Evolutionary conservation across 1,140 invertebrate species (phyloP).

Genomic region (Aporrectodea caliginosa): DNA sequence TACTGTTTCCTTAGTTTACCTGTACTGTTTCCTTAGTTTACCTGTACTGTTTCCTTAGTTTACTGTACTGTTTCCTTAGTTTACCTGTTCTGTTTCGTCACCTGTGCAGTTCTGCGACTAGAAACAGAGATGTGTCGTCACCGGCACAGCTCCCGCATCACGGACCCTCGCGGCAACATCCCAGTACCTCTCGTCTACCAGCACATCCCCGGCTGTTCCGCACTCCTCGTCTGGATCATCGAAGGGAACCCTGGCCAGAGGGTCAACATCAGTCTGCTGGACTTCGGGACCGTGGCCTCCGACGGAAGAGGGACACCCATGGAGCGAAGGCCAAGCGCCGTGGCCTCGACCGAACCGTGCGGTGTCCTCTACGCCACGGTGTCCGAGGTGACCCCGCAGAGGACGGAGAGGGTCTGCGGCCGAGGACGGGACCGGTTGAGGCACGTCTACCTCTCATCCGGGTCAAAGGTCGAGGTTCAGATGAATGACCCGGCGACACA

Average conservation of each 20-base stretch:
- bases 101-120: background rate
- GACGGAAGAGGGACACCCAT: background rate
- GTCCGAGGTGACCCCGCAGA: background rate
- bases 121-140: background rate
- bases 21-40: too few relatives aligned
- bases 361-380: background rate
- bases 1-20: too few relatives aligned
- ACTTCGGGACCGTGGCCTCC: conserved; percentile 7
- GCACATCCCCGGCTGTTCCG: background rate
- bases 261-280: conserved; percentile 13
- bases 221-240: background rate
- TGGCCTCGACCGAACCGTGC: background rate
- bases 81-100: background rate
- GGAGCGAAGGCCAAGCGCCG: background rate
- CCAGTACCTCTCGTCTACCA: background rate
- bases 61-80: background rate
- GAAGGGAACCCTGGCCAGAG: conserved; percentile 11
- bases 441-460: background rate
- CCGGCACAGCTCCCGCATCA: background rate
- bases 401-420: background rate
- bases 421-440: background rate
- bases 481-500: background rate
- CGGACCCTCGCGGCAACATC: background rate
- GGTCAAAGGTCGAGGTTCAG: background rate
- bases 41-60: too few relatives aligned